A percentile compares a stretch with the other conserved stretches of the same genome.
Evolutionary conservation across 2,797 vertebrate species (phyloP).

Genomic region (Enteromius treurensis): DNA sequence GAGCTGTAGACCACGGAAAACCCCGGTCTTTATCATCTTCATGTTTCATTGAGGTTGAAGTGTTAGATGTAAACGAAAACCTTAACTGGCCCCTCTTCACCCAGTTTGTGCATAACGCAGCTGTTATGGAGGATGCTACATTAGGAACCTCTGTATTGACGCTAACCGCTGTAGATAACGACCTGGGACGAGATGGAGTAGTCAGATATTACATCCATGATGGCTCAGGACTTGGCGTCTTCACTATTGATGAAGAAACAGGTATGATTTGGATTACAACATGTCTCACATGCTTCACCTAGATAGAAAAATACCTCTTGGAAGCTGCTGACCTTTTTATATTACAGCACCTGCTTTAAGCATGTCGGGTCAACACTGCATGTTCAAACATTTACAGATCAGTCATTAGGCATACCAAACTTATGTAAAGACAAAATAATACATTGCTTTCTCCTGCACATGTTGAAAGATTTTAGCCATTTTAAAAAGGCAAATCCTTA

Average conservation of each 20-base stretch:
- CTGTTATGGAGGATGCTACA: slow-evolving; percentile 85
- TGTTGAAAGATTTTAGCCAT: not conserved
- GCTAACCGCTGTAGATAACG: slow-evolving; percentile 85
- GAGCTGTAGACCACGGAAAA: slow-evolving; percentile 86
- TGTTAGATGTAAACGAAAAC: slow-evolving; percentile 95
- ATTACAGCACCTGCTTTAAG: slow-evolving; percentile 1
- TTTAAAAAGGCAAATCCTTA: not conserved
- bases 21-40: slow-evolving; percentile 88
- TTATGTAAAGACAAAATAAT: not conserved
- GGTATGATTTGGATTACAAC: slow-evolving; percentile 75
- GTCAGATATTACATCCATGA: slow-evolving; percentile 89
- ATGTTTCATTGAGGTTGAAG: slow-evolving; percentile 87
- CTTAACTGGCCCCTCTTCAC: slow-evolving; percentile 86
- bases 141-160: slow-evolving; percentile 83
- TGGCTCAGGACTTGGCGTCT: slow-evolving; percentile 87
- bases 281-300: slow-evolving; percentile 15
- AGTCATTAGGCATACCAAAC: slow-evolving; percentile 6
- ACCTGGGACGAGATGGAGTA: slow-evolving; percentile 87
- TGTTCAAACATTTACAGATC: slow-evolving; percentile 29
- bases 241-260: slow-evolving; percentile 89
- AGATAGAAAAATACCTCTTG: not conserved
- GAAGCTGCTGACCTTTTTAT: not conserved
- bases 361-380: not conserved
- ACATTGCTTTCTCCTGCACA: not conserved
- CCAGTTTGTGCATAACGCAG: slow-evolving; percentile 85